Base-by-base conservation (phyloP, 2,888 invertebrate species). In the Drepana falcataria region DNA sequence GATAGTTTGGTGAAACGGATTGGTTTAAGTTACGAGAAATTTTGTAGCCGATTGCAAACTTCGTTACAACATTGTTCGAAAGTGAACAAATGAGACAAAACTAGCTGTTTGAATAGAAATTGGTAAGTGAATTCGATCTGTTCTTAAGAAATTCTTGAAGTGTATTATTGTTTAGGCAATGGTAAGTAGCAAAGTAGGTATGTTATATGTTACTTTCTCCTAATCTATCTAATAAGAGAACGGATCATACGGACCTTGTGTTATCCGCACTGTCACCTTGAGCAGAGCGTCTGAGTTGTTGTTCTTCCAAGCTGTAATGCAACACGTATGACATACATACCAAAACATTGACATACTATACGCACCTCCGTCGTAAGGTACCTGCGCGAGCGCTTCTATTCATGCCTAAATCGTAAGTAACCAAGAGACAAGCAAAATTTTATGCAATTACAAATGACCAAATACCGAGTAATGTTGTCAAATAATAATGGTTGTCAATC, bases 211-310 rank as follows among this genome's bases (percentile, higher is more conserved):
- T 68, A 79, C 85, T 87, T 87, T 87, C 85, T 83, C 84, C 82
- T 72, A 68, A 68, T 66, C 66, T 73, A 69, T 69, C 73, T 61
- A 63, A 53, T 67, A 71, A 75, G 83, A 81, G 87, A 87, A 83
- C 67, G 85, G 79, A 77, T 79, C 75, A 78, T 79, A 77, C 73
- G 81, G 80, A 83, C 87, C 87, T 87, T 86, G 87, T 70, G 66
- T 70, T 78, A 73, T 68, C 72, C 74, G 71, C 65, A 48, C 54
- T 59, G 66, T 79, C 65, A 79, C 85, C 87, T 87, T 87, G 85
- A 79, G 66, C 59, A 63, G 67, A 70, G 77, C 76, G 82, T 75
- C 70, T 63, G 78, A 66, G 66, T 69, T 63, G 62, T 64, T 60
- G 56, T 59, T 58, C 63, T 59, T 64, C 58, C 57, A 48, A 53